These are phyloP conservation scores for Apostichopus parvimensis DNA, from an alignment of 35 echinoderm and acorn worm species.

Conservation along the genomic window DNA sequence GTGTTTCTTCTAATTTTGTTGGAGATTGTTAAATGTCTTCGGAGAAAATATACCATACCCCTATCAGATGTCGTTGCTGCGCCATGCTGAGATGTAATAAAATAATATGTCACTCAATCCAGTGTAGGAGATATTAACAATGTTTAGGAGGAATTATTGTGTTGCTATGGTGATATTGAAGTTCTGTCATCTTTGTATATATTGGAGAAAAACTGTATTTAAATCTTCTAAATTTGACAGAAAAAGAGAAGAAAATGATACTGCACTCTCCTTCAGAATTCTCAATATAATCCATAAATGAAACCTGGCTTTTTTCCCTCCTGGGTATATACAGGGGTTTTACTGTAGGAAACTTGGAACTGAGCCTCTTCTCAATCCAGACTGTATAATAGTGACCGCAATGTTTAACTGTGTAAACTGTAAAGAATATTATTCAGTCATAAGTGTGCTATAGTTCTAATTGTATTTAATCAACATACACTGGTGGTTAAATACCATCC, in stretches of 20 bases:
- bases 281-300: too few relatives aligned
- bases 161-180: neutral
- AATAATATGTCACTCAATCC: conserved; percentile 1
- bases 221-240: neutral
- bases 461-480: too few relatives aligned
- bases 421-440: too few relatives aligned
- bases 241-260: conserved; percentile 2
- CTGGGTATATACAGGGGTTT: too few relatives aligned
- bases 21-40: neutral
- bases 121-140: neutral
- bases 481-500: too few relatives aligned
- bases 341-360: too few relatives aligned
- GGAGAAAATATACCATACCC: neutral
- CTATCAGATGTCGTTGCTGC: neutral
- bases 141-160: neutral
- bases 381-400: too few relatives aligned
- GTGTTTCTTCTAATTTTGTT: conserved; percentile 5
- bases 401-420: too few relatives aligned
- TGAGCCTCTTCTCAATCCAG: too few relatives aligned
- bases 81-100: neutral
- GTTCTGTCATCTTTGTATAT: neutral
- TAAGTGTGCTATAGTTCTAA: too few relatives aligned
- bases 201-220: neutral
- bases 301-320: too few relatives aligned
- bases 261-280: neutral